These are phyloP conservation scores for Gopherus evgoodei DNA, from an alignment of 2,113 vertebrate genomes.

Conservation along the genomic window DNA sequence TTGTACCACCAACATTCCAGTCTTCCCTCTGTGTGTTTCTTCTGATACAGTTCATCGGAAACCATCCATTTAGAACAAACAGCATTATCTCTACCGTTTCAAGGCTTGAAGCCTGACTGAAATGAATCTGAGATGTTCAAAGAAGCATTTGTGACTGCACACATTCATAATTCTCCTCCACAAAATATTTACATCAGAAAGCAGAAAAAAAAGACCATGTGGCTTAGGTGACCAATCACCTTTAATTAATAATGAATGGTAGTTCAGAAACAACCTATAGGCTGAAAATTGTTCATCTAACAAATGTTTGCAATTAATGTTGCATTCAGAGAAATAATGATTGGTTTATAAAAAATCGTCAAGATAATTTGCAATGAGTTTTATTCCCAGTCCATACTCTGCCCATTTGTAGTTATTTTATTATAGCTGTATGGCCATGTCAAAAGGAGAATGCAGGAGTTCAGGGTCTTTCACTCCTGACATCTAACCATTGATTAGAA, in stretches of 20 bases:
- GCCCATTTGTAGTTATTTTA: neutral
- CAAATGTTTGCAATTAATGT: neutral
- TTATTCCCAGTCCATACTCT: neutral
- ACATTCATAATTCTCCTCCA: neutral
- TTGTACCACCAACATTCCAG: neutral
- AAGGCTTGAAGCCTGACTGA: neutral
- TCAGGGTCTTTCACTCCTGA: neutral
- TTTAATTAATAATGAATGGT: neutral
- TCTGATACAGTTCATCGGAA: neutral
- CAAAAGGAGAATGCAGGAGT: neutral
- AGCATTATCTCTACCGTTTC: neutral
- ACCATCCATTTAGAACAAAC: neutral
- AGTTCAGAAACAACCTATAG: neutral
- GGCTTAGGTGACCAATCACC: neutral
- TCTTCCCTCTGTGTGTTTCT: rapidly evolving
- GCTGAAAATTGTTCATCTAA: neutral
- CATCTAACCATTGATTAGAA: conserved; percentile 39
- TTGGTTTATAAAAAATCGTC: neutral
- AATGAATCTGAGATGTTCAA: neutral
- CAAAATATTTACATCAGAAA: neutral
- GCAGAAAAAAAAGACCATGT: neutral
- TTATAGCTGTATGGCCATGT: neutral
- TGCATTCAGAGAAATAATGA: neutral
- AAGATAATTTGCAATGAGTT: neutral
- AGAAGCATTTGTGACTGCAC: neutral